These are phyloP conservation scores for Drosophila paramelanica DNA, from an alignment of 2,888 invertebrate genomes.

Conservation along the genomic window DNA sequence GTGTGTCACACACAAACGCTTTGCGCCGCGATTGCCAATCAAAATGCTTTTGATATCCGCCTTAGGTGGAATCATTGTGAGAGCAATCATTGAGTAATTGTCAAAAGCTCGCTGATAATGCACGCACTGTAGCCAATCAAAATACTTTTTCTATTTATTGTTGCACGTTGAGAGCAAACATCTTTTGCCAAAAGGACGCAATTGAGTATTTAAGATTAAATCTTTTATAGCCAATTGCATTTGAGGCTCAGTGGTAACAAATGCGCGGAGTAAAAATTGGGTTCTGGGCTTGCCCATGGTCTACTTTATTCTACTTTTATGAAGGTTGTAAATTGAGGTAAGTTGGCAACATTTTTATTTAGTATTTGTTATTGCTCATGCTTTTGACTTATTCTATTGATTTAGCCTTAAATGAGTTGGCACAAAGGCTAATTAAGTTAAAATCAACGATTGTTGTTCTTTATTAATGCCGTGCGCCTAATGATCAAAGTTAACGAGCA, in stretches of 20 bases:
- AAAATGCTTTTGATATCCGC: background rate
- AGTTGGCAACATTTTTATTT: slow-evolving; percentile 4
- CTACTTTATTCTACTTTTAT: too few relatives aligned
- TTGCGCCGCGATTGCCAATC: background rate
- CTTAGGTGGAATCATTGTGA: too few relatives aligned
- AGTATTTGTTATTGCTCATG: too few relatives aligned
- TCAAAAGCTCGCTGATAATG: too few relatives aligned
- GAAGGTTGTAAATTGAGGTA: background rate
- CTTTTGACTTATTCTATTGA: background rate
- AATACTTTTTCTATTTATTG: background rate
- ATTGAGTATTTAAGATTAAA: background rate
- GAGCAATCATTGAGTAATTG: too few relatives aligned
- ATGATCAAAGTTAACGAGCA: slow-evolving; percentile 66
- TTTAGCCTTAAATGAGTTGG: slow-evolving; percentile 11
- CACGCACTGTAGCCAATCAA: background rate
- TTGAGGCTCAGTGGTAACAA: background rate
- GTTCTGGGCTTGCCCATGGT: too few relatives aligned
- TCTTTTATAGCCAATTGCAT: background rate
- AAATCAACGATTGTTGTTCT: background rate
- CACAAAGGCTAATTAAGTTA: slow-evolving; percentile 12
- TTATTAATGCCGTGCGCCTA: slow-evolving; percentile 14
- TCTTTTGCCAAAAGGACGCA: background rate
- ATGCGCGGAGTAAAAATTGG: background rate
- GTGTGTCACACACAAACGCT: background rate
- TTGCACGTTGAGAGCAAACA: background rate